These are phyloP conservation scores for Neotoma lepida DNA, from an alignment of 2,113 vertebrate genomes.

Conservation along the genomic window DNA sequence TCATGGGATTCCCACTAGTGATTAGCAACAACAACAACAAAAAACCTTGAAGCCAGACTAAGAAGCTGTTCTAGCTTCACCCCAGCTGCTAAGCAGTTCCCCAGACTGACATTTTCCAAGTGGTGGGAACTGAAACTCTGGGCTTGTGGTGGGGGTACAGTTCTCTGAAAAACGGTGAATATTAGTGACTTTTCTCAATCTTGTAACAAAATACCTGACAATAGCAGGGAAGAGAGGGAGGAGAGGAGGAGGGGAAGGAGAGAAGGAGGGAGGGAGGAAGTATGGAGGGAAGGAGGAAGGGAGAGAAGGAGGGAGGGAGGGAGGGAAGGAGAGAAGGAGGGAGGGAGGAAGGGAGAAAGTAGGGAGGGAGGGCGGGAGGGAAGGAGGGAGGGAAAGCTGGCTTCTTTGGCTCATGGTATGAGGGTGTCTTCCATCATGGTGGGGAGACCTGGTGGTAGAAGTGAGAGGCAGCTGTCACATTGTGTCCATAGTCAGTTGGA, in stretches of 20 bases:
- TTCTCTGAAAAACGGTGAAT: neutral
- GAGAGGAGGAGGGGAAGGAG: too few species aligned
- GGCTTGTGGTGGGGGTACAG: too few species aligned
- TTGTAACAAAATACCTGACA: neutral
- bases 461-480: neutral
- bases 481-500: neutral
- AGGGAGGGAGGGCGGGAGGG: rapidly evolving
- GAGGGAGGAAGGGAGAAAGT: rapidly evolving
- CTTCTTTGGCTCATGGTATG: neutral
- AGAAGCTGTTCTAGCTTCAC: neutral
- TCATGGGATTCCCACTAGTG: neutral
- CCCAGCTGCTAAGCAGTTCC: neutral
- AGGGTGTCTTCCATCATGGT: too few species aligned
- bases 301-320: rapidly evolving
- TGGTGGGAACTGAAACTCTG: neutral
- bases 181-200: neutral
- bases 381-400: rapidly evolving
- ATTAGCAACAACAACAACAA: neutral
- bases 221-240: too few species aligned
- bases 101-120: neutral
- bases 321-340: too few species aligned
- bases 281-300: neutral
- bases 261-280: too few species aligned
- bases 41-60: neutral
- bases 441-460: neutral